Evolutionary conservation across 2,888 invertebrate species (phyloP).

Genomic region (Leptogaster cylindrica): DNA sequence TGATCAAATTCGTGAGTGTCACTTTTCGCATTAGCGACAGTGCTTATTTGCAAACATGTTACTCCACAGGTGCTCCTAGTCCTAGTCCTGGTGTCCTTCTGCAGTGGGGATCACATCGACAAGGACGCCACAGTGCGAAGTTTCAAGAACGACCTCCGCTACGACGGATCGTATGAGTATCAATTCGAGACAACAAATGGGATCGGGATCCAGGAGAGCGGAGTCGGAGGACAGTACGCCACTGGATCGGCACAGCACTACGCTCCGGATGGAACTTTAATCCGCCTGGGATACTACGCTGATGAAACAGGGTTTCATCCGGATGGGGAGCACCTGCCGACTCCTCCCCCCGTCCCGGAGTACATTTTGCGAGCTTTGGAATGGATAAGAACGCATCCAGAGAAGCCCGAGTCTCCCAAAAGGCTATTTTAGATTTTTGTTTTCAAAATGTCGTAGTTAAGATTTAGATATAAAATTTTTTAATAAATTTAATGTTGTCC

Average conservation of each 20-base stretch:
- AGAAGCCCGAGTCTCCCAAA: slow-evolving; percentile 27
- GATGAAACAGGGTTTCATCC: slow-evolving; percentile 58
- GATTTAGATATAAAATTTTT: too few relatives aligned
- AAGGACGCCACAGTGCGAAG: slow-evolving; percentile 4
- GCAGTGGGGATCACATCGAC: slow-evolving; percentile 1
- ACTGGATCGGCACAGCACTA: slow-evolving; percentile 63
- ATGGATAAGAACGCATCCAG: slow-evolving; percentile 57
- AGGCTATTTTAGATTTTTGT: background rate
- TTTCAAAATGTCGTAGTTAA: too few relatives aligned
- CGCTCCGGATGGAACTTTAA: slow-evolving; percentile 55
- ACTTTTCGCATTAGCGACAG: background rate
- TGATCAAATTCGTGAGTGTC: slow-evolving; percentile 2
- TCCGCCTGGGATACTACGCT: slow-evolving; percentile 53
- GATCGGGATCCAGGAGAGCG: slow-evolving; percentile 66
- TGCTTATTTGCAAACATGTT: background rate
- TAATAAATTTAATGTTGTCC: too few relatives aligned
- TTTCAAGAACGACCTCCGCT: slow-evolving; percentile 46
- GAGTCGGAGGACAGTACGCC: slow-evolving; percentile 65
- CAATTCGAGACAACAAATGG: slow-evolving; percentile 68
- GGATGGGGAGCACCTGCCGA: slow-evolving; percentile 54
- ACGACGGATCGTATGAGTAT: slow-evolving; percentile 63
- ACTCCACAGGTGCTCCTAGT: background rate
- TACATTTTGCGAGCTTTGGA: slow-evolving; percentile 54
- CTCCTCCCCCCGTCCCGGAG: slow-evolving; percentile 56
- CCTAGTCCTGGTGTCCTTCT: background rate